Percentiles rank a stretch among this genome's conserved stretches.
Conservation (phyloP, 2,113 vertebrate species). For the Cricetomys ansorgei region DNA sequence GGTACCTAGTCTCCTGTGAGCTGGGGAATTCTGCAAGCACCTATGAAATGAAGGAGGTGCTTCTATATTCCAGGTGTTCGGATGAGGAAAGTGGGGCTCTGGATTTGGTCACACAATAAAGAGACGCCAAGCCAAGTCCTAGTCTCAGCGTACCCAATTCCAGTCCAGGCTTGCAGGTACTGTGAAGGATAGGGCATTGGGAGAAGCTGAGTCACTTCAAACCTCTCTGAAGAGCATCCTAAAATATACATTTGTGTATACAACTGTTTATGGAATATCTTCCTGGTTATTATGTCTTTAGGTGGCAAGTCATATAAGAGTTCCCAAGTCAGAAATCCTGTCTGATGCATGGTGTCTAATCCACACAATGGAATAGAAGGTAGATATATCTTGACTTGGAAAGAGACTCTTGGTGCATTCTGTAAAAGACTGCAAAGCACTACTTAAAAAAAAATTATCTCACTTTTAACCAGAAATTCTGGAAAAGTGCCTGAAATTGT, state of each 20-base stretch:
- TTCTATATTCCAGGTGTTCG: neutral
- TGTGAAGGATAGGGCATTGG: neutral
- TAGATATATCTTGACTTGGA: neutral
- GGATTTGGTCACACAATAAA: neutral
- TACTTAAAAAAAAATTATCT: neutral
- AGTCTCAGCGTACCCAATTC: neutral
- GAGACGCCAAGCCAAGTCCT: neutral
- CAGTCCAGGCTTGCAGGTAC: neutral
- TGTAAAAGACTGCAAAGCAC: neutral
- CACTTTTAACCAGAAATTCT: neutral
- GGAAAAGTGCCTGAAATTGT: neutral
- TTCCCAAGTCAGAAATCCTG: neutral
- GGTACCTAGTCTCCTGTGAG: neutral
- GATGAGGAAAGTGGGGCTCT: neutral
- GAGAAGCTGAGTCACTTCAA: neutral
- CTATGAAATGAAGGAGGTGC: neutral
- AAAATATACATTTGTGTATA: neutral
- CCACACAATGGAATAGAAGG: neutral
- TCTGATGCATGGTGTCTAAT: neutral
- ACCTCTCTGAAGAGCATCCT: neutral
- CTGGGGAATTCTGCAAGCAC: neutral
- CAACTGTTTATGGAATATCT: neutral
- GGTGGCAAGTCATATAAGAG: conserved; percentile 18
- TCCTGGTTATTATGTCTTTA: neutral
- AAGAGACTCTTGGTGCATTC: neutral